Conservation (phyloP, 2,888 invertebrate genomes). For the Hermaeophaga mercurialis region DNA sequence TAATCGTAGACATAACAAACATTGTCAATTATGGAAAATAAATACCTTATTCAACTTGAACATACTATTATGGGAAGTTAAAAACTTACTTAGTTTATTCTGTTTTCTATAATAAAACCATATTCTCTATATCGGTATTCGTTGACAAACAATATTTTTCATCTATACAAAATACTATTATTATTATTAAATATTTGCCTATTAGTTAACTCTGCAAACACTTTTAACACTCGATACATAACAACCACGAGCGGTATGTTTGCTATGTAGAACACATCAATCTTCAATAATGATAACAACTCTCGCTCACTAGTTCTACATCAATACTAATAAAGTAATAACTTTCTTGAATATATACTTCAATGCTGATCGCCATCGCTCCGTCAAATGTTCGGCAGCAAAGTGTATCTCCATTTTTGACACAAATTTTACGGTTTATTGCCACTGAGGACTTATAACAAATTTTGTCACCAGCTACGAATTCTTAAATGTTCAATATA, state of each 20-base stretch:
- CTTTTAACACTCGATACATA: background rate
- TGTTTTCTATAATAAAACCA: background rate
- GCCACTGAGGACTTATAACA: too few species aligned
- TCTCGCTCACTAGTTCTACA: conserved; percentile 9
- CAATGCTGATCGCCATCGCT: too few species aligned
- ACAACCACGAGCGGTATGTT: background rate
- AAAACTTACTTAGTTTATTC: background rate
- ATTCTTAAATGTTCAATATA: too few species aligned
- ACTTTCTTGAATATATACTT: background rate
- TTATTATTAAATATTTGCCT: conserved; percentile 1
- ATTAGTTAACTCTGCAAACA: background rate
- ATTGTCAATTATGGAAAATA: too few species aligned
- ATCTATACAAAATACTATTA: background rate
- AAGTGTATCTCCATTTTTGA: too few species aligned
- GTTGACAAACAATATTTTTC: background rate
- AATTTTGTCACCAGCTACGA: too few species aligned
- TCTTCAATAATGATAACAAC: background rate
- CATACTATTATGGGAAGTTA: background rate
- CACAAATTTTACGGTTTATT: too few species aligned
- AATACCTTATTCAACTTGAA: too few species aligned
- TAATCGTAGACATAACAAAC: too few species aligned
- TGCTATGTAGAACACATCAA: conserved; percentile 4
- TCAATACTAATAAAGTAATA: conserved; percentile 3
- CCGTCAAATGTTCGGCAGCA: too few species aligned
- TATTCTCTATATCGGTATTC: too few species aligned